Conservation (phyloP, 1,140 invertebrate genomes). For the Andrena cerasifolii region DNA sequence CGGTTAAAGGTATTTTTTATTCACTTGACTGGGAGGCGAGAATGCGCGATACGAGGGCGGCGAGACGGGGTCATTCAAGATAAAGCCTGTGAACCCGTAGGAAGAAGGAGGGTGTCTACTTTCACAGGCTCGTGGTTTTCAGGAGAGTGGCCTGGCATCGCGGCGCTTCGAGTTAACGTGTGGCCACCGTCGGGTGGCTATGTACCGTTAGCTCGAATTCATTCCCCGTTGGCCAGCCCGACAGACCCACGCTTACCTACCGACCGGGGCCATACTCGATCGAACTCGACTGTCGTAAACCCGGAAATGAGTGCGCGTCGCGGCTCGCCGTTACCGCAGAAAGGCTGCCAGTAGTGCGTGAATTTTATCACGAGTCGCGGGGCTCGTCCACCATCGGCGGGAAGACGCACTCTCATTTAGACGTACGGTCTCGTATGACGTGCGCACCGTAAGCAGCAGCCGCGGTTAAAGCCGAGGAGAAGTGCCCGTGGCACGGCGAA, state of each 20-base stretch:
- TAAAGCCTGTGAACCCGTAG: constrained; percentile 6
- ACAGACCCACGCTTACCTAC: constrained; percentile 59
- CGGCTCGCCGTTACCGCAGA: constrained; percentile 28
- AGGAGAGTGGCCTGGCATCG: constrained; percentile 52
- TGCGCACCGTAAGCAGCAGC: constrained; percentile 40
- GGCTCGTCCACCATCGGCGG: constrained; percentile 47
- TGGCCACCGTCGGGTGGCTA: constrained; percentile 58
- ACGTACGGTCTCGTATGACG: constrained; percentile 56
- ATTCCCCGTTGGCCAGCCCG: constrained; percentile 64
- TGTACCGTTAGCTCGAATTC: constrained; percentile 74
- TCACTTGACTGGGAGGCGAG: constrained; percentile 9
- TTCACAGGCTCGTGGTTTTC: constrained; percentile 51
- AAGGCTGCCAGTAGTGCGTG: constrained; percentile 47
- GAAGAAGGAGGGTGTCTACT: constrained; percentile 50
- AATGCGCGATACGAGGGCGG: constrained; percentile 40
- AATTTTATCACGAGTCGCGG: constrained; percentile 61
- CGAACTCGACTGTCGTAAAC: constrained; percentile 60
- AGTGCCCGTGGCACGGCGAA: constrained; percentile 28
- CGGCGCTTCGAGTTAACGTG: constrained; percentile 60
- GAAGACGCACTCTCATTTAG: constrained; percentile 44
- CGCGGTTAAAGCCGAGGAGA: constrained; percentile 15
- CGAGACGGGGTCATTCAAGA: constrained; percentile 25
- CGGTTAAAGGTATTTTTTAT: constrained; percentile 39
- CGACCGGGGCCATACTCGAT: constrained; percentile 59
- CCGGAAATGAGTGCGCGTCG: constrained; percentile 63